Evolutionary conservation across 2,888 invertebrate species (phyloP).

Genomic region (Altica lythri): DNA sequence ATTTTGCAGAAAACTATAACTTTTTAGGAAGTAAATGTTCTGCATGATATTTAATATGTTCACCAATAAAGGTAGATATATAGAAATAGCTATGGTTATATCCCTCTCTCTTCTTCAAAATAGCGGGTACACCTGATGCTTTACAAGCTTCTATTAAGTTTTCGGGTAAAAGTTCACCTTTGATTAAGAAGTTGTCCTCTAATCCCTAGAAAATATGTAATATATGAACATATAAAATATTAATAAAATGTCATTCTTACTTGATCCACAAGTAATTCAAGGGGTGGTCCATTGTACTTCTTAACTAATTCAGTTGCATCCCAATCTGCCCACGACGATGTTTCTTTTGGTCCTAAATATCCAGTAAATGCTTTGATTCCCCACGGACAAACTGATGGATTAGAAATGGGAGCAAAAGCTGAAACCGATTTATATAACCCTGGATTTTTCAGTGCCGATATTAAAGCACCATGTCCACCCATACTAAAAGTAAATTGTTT

Average conservation of each 20-base stretch:
- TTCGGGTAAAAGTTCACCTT: slow-evolving; percentile 81
- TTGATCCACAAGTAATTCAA: slow-evolving; percentile 89
- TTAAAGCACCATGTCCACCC: slow-evolving; percentile 97
- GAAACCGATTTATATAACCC: slow-evolving; percentile 86
- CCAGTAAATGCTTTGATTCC: slow-evolving; percentile 84
- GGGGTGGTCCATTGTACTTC: slow-evolving; percentile 80
- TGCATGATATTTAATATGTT: slow-evolving; percentile 90
- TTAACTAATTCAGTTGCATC: slow-evolving; percentile 86
- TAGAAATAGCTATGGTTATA: slow-evolving; percentile 97
- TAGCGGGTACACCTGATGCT: slow-evolving; percentile 69
- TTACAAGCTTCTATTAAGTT: slow-evolving; percentile 77
- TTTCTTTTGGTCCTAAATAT: slow-evolving; percentile 73
- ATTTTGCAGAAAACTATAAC: too few relatives aligned
- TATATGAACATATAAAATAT: too few relatives aligned
- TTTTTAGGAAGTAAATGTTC: slow-evolving; percentile 62
- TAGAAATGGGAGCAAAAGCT: slow-evolving; percentile 93
- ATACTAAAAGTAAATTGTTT: slow-evolving; percentile 86
- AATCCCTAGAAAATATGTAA: slow-evolving; percentile 67
- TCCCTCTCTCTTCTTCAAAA: slow-evolving; percentile 75
- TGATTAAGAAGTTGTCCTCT: slow-evolving; percentile 77
- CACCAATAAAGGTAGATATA: slow-evolving; percentile 87
- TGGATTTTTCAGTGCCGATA: slow-evolving; percentile 89
- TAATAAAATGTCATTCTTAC: slow-evolving; percentile 60
- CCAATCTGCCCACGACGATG: slow-evolving; percentile 77
- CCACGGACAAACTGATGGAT: slow-evolving; percentile 85